Percentiles rank a stretch among this genome's conserved stretches.
Conservation (phyloP, 2,113 vertebrate genomes). For the Narcine bancroftii region DNA sequence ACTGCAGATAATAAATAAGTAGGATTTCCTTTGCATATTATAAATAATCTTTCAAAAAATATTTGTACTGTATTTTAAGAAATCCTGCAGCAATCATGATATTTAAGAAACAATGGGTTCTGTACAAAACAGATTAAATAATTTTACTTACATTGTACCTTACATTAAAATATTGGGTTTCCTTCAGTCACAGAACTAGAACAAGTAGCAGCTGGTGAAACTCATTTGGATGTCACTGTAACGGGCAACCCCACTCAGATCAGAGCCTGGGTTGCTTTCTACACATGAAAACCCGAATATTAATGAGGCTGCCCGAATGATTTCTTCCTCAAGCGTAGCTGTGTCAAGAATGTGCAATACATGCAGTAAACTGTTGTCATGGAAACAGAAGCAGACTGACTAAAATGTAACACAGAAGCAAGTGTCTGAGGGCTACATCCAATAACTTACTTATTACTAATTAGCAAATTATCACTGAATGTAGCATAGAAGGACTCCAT, state of each 20-base stretch:
- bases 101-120: neutral
- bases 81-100: neutral
- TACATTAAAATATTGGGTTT: neutral
- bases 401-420: neutral
- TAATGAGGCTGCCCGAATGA: neutral
- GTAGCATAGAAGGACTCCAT: neutral
- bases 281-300: slow-evolving; percentile 5
- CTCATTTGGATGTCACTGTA: neutral
- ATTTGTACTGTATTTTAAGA: neutral
- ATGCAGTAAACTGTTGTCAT: slow-evolving; percentile 30
- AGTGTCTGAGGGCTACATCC: neutral
- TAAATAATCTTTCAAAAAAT: neutral
- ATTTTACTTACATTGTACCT: neutral
- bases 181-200: neutral
- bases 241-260: neutral
- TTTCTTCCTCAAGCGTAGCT: slow-evolving; percentile 2
- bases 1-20: neutral
- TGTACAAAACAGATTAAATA: neutral
- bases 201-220: neutral
- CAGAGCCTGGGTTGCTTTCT: neutral
- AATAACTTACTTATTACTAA: neutral
- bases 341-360: slow-evolving; percentile 13
- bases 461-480: slow-evolving; percentile 1
- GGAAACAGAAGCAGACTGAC: slow-evolving; percentile 21
- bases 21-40: neutral